Evolutionary conservation across 2,888 invertebrate genomes (phyloP), one percentile per base, ranked within the genome.

Genomic region (Drosophila percnosoma): DNA sequence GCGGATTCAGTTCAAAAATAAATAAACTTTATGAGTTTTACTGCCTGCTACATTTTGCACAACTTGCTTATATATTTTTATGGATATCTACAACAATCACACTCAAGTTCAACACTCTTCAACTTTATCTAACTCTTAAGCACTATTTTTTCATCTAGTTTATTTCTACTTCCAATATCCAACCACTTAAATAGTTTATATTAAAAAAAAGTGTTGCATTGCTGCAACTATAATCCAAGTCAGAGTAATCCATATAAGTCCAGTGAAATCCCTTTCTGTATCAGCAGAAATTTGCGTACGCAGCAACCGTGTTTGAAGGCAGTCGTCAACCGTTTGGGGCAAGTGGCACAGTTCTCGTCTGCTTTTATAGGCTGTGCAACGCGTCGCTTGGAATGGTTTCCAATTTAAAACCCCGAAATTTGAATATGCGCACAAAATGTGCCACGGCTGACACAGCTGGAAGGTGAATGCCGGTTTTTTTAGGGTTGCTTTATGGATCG

Each of bases 401-500:
- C 89, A 82, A 75, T 78, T 91, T 87, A 81, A 87, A 79, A 24
- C 18, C 13, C 3, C 24, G 15, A 90, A 91, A 90, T 91, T 91
- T 91, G 89, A 91, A 90, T 90, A 91, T 91, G 91, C 91, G 91
- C 91, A 91, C 62, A 75, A 75, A 59, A 45, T 51, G 27, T 62
- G 62, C 24, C 21, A 68, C 24, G 11, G 40, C 38, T 42, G 51
- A 42, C 51, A 57, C 40, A 74, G 75, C 76, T 80, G 64, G 70
- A 73, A 75, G 60, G 51, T 68, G 33, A 29, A 1, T 48, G 51
- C 0, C n/a, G 7, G 42, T 53, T 67, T 73, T 67, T 67, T 62
- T 59, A 54, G 68, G 68, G 80, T 31, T 72, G 64, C 45, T 64
- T 18, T 2, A 33, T 53, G 27, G 13, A 59, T 4, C 38, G 57